A percentile compares a stretch with the other conserved stretches of the same genome.
These are phyloP conservation scores for Paguma larvata DNA, from an alignment of 2,797 vertebrate genomes.

Conservation along the genomic window DNA sequence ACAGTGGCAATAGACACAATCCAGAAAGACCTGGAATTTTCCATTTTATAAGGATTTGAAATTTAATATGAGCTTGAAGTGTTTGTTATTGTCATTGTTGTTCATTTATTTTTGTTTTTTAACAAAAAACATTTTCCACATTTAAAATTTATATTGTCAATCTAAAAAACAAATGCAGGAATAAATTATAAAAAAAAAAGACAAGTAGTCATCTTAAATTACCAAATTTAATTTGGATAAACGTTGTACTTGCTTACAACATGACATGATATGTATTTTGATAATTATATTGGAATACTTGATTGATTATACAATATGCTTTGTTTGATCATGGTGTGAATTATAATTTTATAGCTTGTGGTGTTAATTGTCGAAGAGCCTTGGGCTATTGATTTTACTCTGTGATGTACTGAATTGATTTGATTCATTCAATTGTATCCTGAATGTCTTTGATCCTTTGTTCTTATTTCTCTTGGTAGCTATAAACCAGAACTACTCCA, in stretches of 20 bases:
- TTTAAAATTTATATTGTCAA: background rate
- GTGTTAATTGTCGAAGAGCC: slow-evolving; percentile 50
- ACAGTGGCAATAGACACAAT: background rate
- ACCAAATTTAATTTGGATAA: slow-evolving; percentile 64
- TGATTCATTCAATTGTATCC: slow-evolving; percentile 49
- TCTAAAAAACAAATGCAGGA: background rate
- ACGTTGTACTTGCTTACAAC: background rate
- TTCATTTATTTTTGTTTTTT: background rate
- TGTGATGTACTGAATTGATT: slow-evolving; percentile 65
- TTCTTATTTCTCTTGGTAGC: slow-evolving; percentile 13
- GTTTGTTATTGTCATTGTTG: background rate
- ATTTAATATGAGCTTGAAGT: background rate
- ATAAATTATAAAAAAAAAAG: background rate
- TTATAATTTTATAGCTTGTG: slow-evolving; percentile 59
- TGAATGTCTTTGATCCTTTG: slow-evolving; percentile 51
- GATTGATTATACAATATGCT: slow-evolving; percentile 56
- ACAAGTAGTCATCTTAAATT: background rate
- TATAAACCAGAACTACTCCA: slow-evolving; percentile 19
- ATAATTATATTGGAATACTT: slow-evolving; percentile 59
- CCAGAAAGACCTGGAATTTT: background rate
- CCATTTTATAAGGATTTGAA: background rate
- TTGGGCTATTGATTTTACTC: slow-evolving; percentile 60
- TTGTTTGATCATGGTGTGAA: slow-evolving; percentile 61
- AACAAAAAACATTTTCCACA: background rate
- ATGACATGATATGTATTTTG: slow-evolving; percentile 54